A percentile compares a stretch with the other conserved stretches of the same genome.
Conservation (phyloP, 53 echinoderm and acorn worm genomes). For the Henricia sp. region DNA sequence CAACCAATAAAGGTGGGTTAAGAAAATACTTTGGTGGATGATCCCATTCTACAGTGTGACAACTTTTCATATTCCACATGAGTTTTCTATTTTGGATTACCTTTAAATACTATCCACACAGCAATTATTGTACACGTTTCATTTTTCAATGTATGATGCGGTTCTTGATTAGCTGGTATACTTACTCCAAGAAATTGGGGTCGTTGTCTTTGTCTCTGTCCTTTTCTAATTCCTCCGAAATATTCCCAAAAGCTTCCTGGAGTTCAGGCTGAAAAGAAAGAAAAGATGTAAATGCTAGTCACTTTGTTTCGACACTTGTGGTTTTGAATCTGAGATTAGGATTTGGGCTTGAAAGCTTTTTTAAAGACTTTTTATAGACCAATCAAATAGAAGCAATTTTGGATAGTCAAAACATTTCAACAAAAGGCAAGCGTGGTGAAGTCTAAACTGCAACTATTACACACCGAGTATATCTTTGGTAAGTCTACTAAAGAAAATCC, state of each 20-base stretch:
- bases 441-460: too few relatives aligned
- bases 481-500: too few relatives aligned
- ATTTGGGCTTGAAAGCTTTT: neutral
- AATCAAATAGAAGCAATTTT: too few relatives aligned
- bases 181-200: constrained; percentile 39
- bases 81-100: too few relatives aligned
- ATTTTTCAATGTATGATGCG: neutral
- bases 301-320: neutral
- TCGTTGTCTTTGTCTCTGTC: neutral
- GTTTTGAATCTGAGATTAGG: neutral
- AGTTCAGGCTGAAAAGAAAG: constrained; percentile 17
- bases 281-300: neutral
- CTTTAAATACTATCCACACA: neutral
- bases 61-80: too few relatives aligned
- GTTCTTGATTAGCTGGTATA: neutral
- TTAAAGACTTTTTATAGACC: too few relatives aligned
- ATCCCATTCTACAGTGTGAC: too few relatives aligned
- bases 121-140: neutral
- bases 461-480: too few relatives aligned
- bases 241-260: neutral
- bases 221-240: constrained; percentile 19
- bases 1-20: too few relatives aligned
- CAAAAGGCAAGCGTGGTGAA: too few relatives aligned
- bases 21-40: too few relatives aligned
- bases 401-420: too few relatives aligned